A percentile compares a stretch with the other conserved stretches of the same genome.
phyloP scores from a whole-genome alignment of 2,888 invertebrate species.

The Pachydiplax longipennis region DNA sequence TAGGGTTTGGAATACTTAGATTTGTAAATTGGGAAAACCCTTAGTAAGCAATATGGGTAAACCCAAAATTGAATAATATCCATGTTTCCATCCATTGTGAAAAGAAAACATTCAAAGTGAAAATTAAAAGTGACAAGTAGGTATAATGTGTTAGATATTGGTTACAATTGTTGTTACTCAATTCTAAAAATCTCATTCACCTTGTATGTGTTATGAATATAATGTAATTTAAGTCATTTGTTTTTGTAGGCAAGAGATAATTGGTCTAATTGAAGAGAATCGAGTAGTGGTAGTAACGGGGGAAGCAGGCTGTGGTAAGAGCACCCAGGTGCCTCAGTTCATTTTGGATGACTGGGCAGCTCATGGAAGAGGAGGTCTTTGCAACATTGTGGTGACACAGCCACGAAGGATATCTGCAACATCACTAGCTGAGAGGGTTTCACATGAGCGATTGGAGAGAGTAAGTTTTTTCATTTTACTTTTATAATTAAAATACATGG shows the following conservation, averaged over 20 bases:
- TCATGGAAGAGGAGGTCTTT: slow-evolving; percentile 59
- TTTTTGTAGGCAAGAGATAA: slow-evolving; percentile 61
- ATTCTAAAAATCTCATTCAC: no score
- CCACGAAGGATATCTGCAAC: slow-evolving; percentile 75
- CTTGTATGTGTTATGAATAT: no score
- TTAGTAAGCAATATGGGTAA: no score
- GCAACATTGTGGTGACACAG: slow-evolving; percentile 70
- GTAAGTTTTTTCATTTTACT: slow-evolving; percentile 56
- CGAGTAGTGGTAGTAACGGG: slow-evolving; percentile 70
- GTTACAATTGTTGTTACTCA: no score
- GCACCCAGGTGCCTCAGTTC: slow-evolving; percentile 73
- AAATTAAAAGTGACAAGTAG: no score
- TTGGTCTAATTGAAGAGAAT: slow-evolving; percentile 62
- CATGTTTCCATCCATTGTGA: no score
- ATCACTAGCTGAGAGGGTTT: slow-evolving; percentile 71
- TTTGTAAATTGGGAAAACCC: no score
- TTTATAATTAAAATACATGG: neutral
- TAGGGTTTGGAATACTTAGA: no score
- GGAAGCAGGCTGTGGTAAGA: slow-evolving; percentile 78
- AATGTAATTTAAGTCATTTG: slow-evolving; percentile 20
- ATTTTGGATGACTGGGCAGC: slow-evolving; percentile 64
- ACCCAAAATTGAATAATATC: no score
- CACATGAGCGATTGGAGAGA: slow-evolving; percentile 68
- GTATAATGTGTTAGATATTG: no score
- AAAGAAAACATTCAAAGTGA: no score